Evolutionary conservation across 1,140 invertebrate species (phyloP).

Genomic region (Ctenoplectra terminalis): DNA sequence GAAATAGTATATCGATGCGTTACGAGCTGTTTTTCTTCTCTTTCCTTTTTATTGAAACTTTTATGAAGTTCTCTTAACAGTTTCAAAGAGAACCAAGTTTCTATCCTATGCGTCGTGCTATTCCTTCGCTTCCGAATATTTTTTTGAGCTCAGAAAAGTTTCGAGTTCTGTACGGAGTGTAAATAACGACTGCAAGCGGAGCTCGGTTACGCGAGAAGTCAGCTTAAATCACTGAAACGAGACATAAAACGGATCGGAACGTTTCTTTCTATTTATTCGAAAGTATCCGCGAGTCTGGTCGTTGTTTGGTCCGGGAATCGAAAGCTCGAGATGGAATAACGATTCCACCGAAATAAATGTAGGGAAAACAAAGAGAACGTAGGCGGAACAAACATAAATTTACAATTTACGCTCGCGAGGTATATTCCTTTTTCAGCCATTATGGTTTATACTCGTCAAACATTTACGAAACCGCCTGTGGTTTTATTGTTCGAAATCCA

Average conservation of each 20-base stretch:
- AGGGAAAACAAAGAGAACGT: background rate
- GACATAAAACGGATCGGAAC: conserved; percentile 4
- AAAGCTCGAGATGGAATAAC: background rate
- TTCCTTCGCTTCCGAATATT: background rate
- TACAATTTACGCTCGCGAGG: background rate
- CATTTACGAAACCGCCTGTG: background rate
- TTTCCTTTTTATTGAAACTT: background rate
- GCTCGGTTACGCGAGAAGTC: background rate
- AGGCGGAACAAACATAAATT: background rate
- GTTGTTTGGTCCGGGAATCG: background rate
- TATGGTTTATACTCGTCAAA: too few relatives aligned
- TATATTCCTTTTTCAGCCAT: background rate
- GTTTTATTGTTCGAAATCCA: background rate
- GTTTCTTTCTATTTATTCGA: background rate
- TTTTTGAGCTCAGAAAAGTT: background rate
- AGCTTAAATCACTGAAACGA: conserved; percentile 2
- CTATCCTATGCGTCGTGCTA: too few relatives aligned
- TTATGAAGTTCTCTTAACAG: background rate
- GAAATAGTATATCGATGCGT: background rate
- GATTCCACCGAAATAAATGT: background rate
- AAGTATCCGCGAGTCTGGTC: too few relatives aligned
- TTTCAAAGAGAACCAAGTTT: background rate
- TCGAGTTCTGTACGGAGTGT: background rate
- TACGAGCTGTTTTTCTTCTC: background rate
- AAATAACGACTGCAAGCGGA: background rate